These are phyloP conservation scores for Ceyx cyanopectus DNA, from an alignment of 2,113 vertebrate genomes.

Conservation along the genomic window DNA sequence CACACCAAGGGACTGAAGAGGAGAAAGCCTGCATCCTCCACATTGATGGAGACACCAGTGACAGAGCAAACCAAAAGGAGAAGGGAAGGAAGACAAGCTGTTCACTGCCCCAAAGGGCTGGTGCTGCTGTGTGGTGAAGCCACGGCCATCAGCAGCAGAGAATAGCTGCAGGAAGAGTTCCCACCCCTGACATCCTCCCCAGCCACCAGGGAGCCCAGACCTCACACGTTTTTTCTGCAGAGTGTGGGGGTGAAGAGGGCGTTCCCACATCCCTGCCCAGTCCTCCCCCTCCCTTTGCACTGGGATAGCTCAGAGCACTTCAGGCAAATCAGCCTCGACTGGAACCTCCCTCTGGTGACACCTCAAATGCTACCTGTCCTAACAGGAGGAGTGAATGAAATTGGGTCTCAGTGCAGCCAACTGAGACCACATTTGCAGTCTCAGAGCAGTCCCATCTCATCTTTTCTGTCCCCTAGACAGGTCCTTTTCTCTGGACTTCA, in stretches of 20 bases:
- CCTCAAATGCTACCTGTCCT: fast-evolving
- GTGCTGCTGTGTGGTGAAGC: neutral
- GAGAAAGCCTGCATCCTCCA: neutral
- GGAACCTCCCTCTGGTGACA: neutral
- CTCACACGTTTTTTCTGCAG: neutral
- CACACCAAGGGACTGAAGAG: neutral
- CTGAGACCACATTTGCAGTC: neutral
- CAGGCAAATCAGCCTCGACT: neutral
- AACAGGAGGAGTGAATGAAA: neutral
- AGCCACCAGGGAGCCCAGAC: neutral
- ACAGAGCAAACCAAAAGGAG: neutral
- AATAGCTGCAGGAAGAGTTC: conserved; percentile 3
- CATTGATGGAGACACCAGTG: neutral
- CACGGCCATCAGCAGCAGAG: neutral
- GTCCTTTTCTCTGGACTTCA: neutral
- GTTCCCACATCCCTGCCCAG: neutral
- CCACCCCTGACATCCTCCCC: conserved; percentile 27
- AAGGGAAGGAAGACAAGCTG: neutral
- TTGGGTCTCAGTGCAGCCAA: neutral
- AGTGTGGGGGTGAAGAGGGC: neutral
- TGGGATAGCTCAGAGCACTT: neutral
- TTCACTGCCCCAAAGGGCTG: conserved; percentile 12
- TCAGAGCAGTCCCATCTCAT: neutral
- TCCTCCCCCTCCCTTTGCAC: neutral
- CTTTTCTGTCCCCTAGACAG: neutral